Base-by-base conservation (phyloP, 1,140 invertebrate genomes). In the Orius laevigatus region DNA sequence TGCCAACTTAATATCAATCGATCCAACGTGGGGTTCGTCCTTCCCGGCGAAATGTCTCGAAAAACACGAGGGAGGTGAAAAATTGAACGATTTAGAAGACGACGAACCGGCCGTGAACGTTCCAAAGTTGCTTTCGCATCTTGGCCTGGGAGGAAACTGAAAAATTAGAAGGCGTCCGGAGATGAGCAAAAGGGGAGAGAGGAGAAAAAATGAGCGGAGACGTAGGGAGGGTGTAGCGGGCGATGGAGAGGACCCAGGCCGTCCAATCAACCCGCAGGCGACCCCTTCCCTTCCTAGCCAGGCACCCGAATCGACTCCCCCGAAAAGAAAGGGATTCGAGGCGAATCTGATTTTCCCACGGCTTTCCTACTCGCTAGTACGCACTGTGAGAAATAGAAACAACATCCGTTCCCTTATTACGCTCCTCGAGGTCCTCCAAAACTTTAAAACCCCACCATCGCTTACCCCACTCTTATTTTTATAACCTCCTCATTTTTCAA, bases 1-100 rank as follows among this genome's bases (percentile, higher is more conserved):
- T 62, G 57, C 70, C 71, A 74, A 73, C 68, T 39, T 39, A n/a
- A 49, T 14, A 33, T 8, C 18, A 40, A 49, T 50, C 43, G 12
- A 45, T 45, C 11, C 25, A 14, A 15, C 49, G 46, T 47, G 32
- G 35, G 1, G n/a, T 9, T n/a, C n/a, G 8, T 15, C 40, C 12
- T 35, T 34, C 41, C 43, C 46, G 48, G 45, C 41, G 38, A 49
- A 46, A 16, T 12, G 36, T 34, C 14, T 35, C 19, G 44, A 25
- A 25, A 25, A 25, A 25, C 25, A 8, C 25, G 25, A n/a, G 25
- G 25, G 25, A 25, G 25, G 25, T n/a, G n/a, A n/a, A 25, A 25
- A 25, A 8, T 25, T 25, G 25, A 25, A 25, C 8, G 25, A 8
- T 25, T 25, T 25, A 25, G 8, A 25, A 25, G 25, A 25, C 25